Base-by-base conservation (phyloP, 2,113 vertebrate genomes). In the Bettongia penicillata region DNA sequence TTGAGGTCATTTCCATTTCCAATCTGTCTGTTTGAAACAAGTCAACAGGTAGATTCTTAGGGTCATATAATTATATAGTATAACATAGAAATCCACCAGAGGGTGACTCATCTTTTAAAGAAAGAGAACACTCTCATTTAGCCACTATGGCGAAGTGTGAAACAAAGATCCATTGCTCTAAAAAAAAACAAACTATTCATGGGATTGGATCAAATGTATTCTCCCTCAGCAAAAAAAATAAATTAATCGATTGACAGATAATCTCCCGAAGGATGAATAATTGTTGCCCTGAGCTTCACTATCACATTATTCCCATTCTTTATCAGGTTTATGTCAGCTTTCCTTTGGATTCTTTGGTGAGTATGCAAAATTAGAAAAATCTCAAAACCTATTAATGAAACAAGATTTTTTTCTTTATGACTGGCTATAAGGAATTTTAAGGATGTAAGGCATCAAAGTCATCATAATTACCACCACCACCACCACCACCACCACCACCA, bases 261-360 rank as follows among this genome's bases (percentile, higher is more conserved):
- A 6, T 5, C 57, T 68, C 57, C 57, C 37, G 57, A 68, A 68
- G 57, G 28, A 68, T 68, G 57, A 19, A 24, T 52, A 49, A 53
- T 19, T 90, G n/a, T 10, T 57, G 51, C 6, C 0, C 1, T 6
- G 31, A 55, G 10, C 47, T 61, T 61, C 6, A 53, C 94, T 53
- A 53, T 91, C 16, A 61, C 61, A 89, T 31, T 92, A 90, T 91
- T 26, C 61, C 43, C 43, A 14, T 91, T 92, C 90, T 51, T 93
- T 95, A 93, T 53, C 57, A 95, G 90, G 48, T 14, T 53, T 47
- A 10, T 94, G 51, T 68, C 84, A 89, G 23, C 4, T 14, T 93
- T 31, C 49, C 31, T 61, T 89, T 89, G 68, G 22, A 10, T n/a
- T 48, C 92, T 90, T 94, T 94, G 16, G 37, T 77, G 68, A 22